Conservation (phyloP, 2,113 vertebrate species). For the Fukomys damarensis region DNA sequence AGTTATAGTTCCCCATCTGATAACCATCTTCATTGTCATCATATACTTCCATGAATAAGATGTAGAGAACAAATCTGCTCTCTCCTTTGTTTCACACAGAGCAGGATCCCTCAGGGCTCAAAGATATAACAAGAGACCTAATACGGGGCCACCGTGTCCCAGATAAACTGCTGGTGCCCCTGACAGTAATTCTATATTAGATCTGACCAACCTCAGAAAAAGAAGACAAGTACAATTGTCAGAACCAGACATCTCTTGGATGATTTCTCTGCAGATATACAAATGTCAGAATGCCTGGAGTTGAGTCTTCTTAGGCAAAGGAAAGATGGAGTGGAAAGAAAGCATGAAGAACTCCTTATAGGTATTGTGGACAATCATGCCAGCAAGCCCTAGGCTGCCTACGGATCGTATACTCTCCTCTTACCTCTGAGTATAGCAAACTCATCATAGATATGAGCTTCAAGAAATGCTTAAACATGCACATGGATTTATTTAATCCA, state of each 20-base stretch:
- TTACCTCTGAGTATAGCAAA: not conserved
- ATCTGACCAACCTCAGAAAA: not conserved
- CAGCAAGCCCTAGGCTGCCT: not conserved
- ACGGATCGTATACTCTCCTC: too few relatives aligned
- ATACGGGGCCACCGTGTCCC: not conserved
- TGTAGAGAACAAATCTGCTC: not conserved
- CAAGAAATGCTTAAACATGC: not conserved
- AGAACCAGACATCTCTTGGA: not conserved
- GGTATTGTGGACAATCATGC: accelerated
- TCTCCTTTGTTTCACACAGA: not conserved
- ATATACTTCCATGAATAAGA: not conserved
- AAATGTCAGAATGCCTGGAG: not conserved
- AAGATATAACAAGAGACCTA: not conserved
- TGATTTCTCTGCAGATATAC: not conserved
- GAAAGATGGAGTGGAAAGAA: not conserved
- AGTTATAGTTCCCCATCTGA: not conserved
- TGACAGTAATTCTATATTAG: not conserved
- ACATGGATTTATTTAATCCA: not conserved
- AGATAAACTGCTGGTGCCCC: not conserved
- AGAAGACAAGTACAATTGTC: not conserved
- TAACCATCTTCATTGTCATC: not conserved
- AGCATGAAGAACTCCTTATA: not conserved
- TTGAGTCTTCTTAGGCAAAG: not conserved
- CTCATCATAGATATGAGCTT: not conserved
- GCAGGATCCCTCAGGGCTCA: not conserved